phyloP scores from a whole-genome alignment of 2,888 invertebrate species.

The Drosophila merina region DNA sequence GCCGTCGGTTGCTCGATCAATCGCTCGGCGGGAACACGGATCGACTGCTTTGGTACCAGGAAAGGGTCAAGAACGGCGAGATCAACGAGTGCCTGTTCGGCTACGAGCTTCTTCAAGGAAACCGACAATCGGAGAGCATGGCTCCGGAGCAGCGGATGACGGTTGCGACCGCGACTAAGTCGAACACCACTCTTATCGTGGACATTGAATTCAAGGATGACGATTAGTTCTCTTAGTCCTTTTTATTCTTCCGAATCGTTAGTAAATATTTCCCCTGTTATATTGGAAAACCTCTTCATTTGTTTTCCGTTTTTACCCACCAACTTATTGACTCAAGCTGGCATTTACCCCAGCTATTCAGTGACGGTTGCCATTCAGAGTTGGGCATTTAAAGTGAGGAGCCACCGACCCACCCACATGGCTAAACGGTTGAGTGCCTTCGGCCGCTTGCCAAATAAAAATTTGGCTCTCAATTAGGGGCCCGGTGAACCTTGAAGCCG shows the following conservation, averaged over 20 bases:
- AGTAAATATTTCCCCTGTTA: conserved; percentile 1
- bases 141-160: not conserved
- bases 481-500: conserved; percentile 59
- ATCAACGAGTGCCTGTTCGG: conserved; percentile 77
- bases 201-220: not conserved
- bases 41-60: conserved; percentile 73
- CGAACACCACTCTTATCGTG: not conserved
- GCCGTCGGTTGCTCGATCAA: conserved; percentile 79
- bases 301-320: not conserved
- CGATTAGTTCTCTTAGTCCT: not conserved
- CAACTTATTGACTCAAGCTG: not conserved
- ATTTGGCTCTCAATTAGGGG: conserved; percentile 55
- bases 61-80: conserved; percentile 51
- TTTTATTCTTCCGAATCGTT: not conserved
- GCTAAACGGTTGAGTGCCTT: conserved; percentile 32
- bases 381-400: conserved; percentile 15
- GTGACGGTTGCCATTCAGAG: not conserved
- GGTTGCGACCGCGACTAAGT: not conserved
- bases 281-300: not conserved
- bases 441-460: conserved; percentile 45
- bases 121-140: not conserved
- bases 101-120: conserved; percentile 54
- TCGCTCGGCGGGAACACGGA: conserved; percentile 81
- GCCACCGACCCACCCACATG: conserved; percentile 22
- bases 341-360: not conserved